Conservation (phyloP, 2,797 vertebrate species). For the Coreius guichenoti region DNA sequence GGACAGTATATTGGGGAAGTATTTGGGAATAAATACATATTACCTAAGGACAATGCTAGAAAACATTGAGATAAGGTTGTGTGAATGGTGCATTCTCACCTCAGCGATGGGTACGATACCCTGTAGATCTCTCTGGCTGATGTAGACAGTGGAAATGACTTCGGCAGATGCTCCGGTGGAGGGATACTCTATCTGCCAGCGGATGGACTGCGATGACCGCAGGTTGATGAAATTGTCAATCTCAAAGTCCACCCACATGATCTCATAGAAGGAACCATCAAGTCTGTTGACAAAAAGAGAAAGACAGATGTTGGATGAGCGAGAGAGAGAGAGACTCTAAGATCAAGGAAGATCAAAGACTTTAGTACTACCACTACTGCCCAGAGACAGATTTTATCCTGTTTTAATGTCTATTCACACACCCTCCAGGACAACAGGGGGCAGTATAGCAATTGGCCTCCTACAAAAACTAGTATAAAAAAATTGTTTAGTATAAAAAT, state of each 20-base stretch:
- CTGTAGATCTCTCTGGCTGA: constrained; percentile 87
- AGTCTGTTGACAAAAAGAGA: constrained; percentile 71
- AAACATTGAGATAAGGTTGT: background rate
- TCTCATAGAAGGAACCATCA: constrained; percentile 85
- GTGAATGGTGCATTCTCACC: constrained; percentile 73
- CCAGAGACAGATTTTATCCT: background rate
- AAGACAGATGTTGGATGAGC: constrained; percentile 20
- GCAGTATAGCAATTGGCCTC: background rate
- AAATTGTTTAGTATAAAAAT: no score
- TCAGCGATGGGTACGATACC: constrained; percentile 91
- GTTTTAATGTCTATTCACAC: background rate
- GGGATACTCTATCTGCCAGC: constrained; percentile 91
- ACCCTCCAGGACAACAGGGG: constrained; percentile 4
- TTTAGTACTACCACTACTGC: constrained; percentile 9
- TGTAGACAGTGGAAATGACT: constrained; percentile 87
- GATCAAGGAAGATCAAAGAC: constrained; percentile 8
- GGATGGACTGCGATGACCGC: constrained; percentile 88
- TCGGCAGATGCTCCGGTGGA: constrained; percentile 77
- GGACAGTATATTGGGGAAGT: background rate
- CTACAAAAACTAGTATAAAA: background rate
- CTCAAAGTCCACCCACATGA: constrained; percentile 94
- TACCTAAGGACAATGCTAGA: background rate
- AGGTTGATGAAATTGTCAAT: constrained; percentile 87
- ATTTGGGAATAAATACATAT: background rate
- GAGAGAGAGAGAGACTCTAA: background rate